Conservation (phyloP, 2,888 invertebrate genomes). For the Xanthorhoe designata region DNA sequence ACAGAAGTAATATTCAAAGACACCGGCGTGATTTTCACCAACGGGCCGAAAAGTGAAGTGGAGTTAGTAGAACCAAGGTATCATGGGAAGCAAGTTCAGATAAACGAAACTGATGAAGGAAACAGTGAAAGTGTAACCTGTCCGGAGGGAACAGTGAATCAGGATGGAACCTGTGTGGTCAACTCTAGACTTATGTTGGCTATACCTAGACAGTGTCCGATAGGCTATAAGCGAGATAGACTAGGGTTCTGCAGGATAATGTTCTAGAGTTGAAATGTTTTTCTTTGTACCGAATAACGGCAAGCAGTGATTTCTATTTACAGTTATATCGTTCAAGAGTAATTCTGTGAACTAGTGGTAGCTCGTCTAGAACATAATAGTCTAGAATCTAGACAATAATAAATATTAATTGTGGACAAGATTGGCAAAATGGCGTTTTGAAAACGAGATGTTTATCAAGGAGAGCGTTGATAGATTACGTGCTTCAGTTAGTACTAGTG, state of each 20-base stretch:
- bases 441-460: too few species aligned
- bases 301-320: too few species aligned
- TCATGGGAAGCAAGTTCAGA: constrained; percentile 51
- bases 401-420: too few species aligned
- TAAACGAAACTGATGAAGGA: constrained; percentile 23
- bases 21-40: constrained; percentile 35
- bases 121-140: constrained; percentile 48
- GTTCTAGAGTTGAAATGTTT: too few species aligned
- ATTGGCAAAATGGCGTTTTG: too few species aligned
- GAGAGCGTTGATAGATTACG: too few species aligned
- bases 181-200: constrained; percentile 66
- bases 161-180: constrained; percentile 60
- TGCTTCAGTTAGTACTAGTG: too few species aligned
- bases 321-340: too few species aligned
- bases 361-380: too few species aligned
- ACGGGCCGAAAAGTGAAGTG: constrained; percentile 66
- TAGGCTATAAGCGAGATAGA: constrained; percentile 67
- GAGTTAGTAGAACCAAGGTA: constrained; percentile 70
- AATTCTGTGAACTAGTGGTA: too few species aligned
- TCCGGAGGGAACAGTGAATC: constrained; percentile 54
- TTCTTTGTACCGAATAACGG: too few species aligned
- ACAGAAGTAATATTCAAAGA: constrained; percentile 36
- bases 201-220: constrained; percentile 70
- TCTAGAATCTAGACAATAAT: too few species aligned
- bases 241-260: constrained; percentile 65